phyloP scores from a whole-genome alignment of 2,888 invertebrate species.

The Drosophila pegasa region DNA sequence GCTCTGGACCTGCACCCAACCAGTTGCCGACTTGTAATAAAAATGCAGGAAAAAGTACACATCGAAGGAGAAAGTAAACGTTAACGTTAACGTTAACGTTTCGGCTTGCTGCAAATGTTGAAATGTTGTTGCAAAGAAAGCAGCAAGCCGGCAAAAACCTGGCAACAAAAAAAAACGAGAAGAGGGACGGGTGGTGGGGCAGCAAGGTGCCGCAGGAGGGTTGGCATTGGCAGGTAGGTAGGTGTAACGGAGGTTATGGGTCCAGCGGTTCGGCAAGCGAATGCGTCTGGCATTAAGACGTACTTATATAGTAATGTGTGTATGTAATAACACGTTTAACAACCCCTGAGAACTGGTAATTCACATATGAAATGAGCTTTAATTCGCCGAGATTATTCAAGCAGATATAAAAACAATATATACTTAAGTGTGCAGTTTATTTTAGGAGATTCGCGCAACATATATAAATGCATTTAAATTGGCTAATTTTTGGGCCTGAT shows the following conservation, averaged over 20 bases:
- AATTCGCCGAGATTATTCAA: conserved; percentile 15
- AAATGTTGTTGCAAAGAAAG: conserved; percentile 78
- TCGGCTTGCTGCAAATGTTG: conserved; percentile 66
- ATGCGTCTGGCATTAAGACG: conserved; percentile 46
- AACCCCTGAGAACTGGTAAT: conserved; percentile 39
- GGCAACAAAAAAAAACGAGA: conserved; percentile 44
- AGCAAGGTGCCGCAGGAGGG: neutral
- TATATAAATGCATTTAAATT: neutral
- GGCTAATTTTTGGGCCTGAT: neutral
- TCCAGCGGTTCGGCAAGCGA: conserved; percentile 41
- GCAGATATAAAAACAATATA: conserved; percentile 13
- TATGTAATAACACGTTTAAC: conserved; percentile 20
- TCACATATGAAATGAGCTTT: conserved; percentile 23
- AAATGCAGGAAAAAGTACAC: conserved; percentile 79
- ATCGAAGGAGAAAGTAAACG: conserved; percentile 79
- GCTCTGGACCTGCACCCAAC: conserved; percentile 66
- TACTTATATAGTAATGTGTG: neutral
- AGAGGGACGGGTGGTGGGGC: neutral
- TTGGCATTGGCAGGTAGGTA: conserved; percentile 14
- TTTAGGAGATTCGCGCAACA: conserved; percentile 2
- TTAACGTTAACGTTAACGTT: conserved; percentile 73
- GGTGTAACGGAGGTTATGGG: conserved; percentile 33
- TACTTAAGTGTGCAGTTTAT: conserved; percentile 4
- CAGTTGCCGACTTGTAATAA: conserved; percentile 66
- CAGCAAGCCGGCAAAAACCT: conserved; percentile 64